Evolutionary conservation across 2,888 invertebrate species (phyloP), one percentile per base, ranked within the genome.

Genomic region (Diaphora mendica): DNA sequence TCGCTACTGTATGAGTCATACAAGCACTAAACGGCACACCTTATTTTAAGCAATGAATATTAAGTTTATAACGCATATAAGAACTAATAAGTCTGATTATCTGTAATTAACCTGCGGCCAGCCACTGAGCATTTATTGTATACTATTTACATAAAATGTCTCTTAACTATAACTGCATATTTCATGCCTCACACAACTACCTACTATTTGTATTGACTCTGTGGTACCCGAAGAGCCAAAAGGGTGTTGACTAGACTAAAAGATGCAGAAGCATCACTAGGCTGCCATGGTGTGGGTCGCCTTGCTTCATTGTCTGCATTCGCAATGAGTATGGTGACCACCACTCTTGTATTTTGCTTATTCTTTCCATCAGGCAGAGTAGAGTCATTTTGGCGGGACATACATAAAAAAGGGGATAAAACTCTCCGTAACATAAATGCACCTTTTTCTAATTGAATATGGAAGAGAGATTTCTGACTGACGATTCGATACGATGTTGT

Each of bases 31-130:
- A 69, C 74, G 75, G 65, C 80, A 85, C 85, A 84, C 82, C 82
- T 84, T 72, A 78, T 72, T 81, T 75, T 77, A 68, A 75, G 74
- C 75, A 85, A 85, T 85, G 70, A 78, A 81, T 83, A 82, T 77
- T 77, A 77, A 85, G 82, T 80, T 85, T 77, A 85, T 80, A 72
- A 74, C 68, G 79, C 76, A 77, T 80, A 80, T 80, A 83, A 79
- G 74, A 82, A 75, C 77, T 82, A 84, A 86, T 86, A 82, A 81
- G 78, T 80, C 76, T 80, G 77, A 83, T 86, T 85, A 87, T 84
- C 76, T 79, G 77, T 79, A 82, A 82, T 84, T 83, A 85, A 85
- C 78, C 75, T 77, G 71, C 71, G 72, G 78, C 82, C 77, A 71
- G 86, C 85, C 79, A 30, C 81, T 76, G 68, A 81, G 76, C 74